Percentiles rank a stretch among this genome's conserved stretches.
Evolutionary conservation across 1,140 invertebrate genomes (phyloP).

Genomic region (Drosophila nannoptera): DNA sequence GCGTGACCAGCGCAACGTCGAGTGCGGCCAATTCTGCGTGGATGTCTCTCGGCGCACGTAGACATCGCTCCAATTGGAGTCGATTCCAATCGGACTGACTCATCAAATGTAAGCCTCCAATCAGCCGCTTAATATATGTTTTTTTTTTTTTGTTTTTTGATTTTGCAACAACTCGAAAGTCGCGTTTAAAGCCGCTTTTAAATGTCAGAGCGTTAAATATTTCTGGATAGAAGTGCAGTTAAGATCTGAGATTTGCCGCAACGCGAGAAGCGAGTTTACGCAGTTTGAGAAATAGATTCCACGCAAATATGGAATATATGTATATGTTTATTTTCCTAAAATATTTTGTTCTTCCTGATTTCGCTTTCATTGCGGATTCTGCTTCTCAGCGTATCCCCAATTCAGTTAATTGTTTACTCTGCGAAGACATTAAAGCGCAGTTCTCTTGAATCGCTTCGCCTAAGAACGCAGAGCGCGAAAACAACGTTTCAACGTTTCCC

Average conservation of each 20-base stretch:
- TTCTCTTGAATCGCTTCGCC: constrained; percentile 15
- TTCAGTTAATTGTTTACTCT: constrained; percentile 39
- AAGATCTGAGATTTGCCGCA: constrained; percentile 8
- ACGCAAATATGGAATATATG: too few species aligned
- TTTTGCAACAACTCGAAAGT: constrained; percentile 17
- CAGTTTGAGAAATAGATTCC: not conserved
- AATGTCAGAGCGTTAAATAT: constrained; percentile 3
- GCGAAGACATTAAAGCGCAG: constrained; percentile 32
- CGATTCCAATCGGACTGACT: constrained; percentile 43
- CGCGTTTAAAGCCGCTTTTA: not conserved
- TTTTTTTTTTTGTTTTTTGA: not conserved
- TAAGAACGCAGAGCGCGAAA: constrained; percentile 1
- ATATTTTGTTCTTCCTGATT: not conserved
- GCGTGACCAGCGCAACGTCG: constrained; percentile 70
- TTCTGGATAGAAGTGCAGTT: not conserved
- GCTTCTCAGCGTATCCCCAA: constrained; percentile 8
- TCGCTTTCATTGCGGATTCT: not conserved
- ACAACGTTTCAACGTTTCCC: not conserved
- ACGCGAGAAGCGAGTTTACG: not conserved
- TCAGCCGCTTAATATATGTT: not conserved
- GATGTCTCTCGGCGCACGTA: constrained; percentile 50
- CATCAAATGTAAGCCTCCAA: constrained; percentile 24
- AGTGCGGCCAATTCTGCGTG: constrained; percentile 45
- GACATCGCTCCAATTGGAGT: constrained; percentile 41
- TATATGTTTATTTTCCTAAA: constrained; percentile 25